Evolutionary conservation across 1,140 invertebrate genomes (phyloP).

Genomic region (Hylaeus anthracinus): DNA sequence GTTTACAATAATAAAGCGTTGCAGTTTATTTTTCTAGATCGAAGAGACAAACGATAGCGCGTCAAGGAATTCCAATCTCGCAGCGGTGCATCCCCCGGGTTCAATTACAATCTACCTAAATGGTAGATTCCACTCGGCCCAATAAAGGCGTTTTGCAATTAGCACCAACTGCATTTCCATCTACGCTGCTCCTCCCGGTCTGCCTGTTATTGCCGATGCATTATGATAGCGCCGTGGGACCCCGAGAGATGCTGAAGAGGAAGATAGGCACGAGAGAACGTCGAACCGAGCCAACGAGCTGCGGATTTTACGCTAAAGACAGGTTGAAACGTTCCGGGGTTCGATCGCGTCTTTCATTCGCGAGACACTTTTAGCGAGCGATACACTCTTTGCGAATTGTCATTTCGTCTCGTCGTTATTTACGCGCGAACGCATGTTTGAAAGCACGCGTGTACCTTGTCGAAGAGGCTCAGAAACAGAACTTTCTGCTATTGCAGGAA

Average conservation of each 20-base stretch:
- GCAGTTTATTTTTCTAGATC: not conserved
- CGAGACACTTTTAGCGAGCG: not conserved
- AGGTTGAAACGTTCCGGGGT: not conserved
- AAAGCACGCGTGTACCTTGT: not conserved
- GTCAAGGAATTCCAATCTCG: constrained; percentile 33
- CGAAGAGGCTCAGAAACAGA: no score
- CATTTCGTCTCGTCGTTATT: no score
- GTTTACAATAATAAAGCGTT: constrained; percentile 22
- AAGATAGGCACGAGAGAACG: not conserved
- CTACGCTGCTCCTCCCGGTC: constrained; percentile 28
- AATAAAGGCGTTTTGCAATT: constrained; percentile 50
- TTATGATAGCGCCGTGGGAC: constrained; percentile 31
- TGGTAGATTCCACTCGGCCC: constrained; percentile 34
- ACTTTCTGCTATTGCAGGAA: no score
- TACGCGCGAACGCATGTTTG: not conserved
- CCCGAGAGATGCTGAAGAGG: constrained; percentile 1
- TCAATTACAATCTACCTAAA: constrained; percentile 42
- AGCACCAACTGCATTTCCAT: constrained; percentile 36
- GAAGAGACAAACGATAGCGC: constrained; percentile 24
- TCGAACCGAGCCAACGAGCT: not conserved
- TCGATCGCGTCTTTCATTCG: no score
- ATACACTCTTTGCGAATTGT: no score
- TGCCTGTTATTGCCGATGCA: constrained; percentile 38
- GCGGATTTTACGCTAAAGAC: not conserved
- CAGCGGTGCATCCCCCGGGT: not conserved